Evolutionary conservation across 2,888 invertebrate genomes (phyloP).

Genomic region (Papilio protenor): DNA sequence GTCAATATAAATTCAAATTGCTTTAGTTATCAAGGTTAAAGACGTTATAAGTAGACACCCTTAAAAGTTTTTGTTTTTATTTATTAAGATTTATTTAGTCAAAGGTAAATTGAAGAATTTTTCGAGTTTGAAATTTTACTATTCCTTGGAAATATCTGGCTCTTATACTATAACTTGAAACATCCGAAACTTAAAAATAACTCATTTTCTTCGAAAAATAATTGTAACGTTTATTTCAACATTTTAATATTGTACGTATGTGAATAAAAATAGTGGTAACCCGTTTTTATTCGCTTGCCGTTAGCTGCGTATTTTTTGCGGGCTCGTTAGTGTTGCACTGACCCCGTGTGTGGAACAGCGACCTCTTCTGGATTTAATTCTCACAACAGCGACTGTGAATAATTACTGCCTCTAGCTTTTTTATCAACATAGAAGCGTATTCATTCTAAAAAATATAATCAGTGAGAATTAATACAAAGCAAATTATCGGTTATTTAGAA

Average conservation of each 20-base stretch:
- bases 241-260: not conserved
- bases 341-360: not conserved
- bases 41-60: not conserved
- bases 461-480: not conserved
- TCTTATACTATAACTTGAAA: not conserved
- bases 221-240: not conserved
- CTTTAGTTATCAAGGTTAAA: conserved; percentile 13
- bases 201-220: not conserved
- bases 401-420: conserved; percentile 1
- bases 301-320: not conserved
- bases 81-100: not conserved
- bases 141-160: not conserved
- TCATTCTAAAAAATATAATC: not conserved
- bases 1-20: conserved; percentile 7
- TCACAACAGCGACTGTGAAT: conserved; percentile 2
- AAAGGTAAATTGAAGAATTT: not conserved
- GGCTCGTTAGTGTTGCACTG: conserved; percentile 7
- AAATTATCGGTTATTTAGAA: not conserved
- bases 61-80: not conserved
- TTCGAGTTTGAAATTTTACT: not conserved
- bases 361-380: not conserved
- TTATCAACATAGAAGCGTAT: not conserved
- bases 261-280: conserved; percentile 3
- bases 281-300: not conserved
- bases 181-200: not conserved